Percentiles rank a stretch among this genome's conserved stretches.
Conservation (phyloP, 2,888 invertebrate genomes). For the Archaeoteleia sp. region DNA sequence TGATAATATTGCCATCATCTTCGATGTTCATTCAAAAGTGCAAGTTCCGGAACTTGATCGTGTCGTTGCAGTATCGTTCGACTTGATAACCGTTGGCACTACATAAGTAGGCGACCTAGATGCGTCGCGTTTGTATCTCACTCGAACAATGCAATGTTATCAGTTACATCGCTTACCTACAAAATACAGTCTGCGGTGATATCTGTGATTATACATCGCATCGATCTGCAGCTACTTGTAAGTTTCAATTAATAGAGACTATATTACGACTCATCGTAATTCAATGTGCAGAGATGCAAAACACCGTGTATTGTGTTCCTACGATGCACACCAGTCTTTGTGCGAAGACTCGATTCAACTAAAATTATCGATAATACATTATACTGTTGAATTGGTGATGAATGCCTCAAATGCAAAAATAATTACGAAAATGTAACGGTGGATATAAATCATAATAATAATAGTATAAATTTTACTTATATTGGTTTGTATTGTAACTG, state of each 20-base stretch:
- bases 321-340: too few relatives aligned
- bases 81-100: slow-evolving; percentile 15
- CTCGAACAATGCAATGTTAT: slow-evolving; percentile 43
- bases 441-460: too few relatives aligned
- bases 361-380: too few relatives aligned
- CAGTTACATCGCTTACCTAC: slow-evolving; percentile 34
- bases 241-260: slow-evolving; percentile 42
- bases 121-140: slow-evolving; percentile 21
- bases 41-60: slow-evolving; percentile 26
- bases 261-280: slow-evolving; percentile 26
- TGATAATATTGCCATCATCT: neutral
- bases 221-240: slow-evolving; percentile 32
- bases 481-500: too few relatives aligned
- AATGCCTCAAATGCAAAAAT: too few relatives aligned
- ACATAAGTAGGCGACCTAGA: slow-evolving; percentile 39
- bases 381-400: too few relatives aligned
- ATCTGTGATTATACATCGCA: slow-evolving; percentile 33
- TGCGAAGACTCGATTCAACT: too few relatives aligned
- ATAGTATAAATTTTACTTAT: too few relatives aligned
- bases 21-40: slow-evolving; percentile 35
- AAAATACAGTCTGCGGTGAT: slow-evolving; percentile 33
- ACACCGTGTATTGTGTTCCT: too few relatives aligned
- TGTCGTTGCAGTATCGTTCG: slow-evolving; percentile 25
- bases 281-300: slow-evolving; percentile 16
- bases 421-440: too few relatives aligned